Conservation (phyloP, 2,797 vertebrate genomes). For the Notamacropus eugenii region DNA sequence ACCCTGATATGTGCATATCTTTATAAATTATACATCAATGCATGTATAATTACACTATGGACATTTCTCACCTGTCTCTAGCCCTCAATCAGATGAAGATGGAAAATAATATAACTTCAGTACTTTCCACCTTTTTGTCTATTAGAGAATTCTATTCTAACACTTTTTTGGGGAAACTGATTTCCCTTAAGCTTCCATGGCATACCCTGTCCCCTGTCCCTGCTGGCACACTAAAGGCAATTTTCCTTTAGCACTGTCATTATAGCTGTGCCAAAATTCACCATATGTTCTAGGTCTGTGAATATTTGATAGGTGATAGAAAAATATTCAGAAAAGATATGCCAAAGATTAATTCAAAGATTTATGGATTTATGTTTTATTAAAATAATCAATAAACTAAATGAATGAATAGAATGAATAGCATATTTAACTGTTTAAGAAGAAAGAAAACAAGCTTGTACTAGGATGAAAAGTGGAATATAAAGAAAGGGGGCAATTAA, state of each 20-base stretch:
- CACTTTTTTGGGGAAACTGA: background rate
- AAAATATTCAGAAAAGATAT: constrained; percentile 7
- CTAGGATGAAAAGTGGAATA: background rate
- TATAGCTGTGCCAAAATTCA: background rate
- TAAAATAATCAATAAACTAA: background rate
- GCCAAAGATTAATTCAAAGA: too few relatives aligned
- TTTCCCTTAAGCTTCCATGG: background rate
- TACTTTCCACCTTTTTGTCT: background rate
- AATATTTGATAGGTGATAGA: background rate
- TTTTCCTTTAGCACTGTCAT: background rate
- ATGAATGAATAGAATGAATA: background rate
- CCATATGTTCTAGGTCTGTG: background rate
- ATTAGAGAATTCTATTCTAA: constrained; percentile 22
- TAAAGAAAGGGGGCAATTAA: background rate
- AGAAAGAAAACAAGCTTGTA: background rate
- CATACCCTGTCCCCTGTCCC: background rate
- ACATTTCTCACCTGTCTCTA: background rate
- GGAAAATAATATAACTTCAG: background rate
- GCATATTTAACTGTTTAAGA: background rate
- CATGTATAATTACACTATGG: background rate
- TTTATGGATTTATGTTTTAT: too few relatives aligned
- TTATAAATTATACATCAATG: too few relatives aligned
- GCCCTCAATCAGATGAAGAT: background rate
- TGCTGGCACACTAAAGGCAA: background rate
- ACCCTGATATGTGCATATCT: too few relatives aligned